Percentiles rank a stretch among this genome's conserved stretches.
Evolutionary conservation across 2,888 invertebrate genomes (phyloP).

Genomic region (Himalopsyche japonica): DNA sequence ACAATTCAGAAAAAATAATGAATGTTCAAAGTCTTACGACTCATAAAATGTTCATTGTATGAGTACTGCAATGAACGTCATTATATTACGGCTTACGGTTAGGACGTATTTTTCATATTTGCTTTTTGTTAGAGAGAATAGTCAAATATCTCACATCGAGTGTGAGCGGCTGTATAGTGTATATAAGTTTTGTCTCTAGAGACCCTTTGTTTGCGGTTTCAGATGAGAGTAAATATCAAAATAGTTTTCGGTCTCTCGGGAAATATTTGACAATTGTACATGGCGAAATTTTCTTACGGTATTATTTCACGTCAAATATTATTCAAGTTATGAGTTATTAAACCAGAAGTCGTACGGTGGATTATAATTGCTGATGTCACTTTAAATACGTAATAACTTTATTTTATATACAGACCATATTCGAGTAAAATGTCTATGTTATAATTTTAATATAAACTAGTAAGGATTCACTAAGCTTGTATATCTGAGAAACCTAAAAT

Average conservation of each 20-base stretch:
- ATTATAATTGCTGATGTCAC: background rate
- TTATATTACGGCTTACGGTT: background rate
- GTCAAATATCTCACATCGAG: background rate
- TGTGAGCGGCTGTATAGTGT: background rate
- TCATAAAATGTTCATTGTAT: background rate
- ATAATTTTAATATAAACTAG: background rate
- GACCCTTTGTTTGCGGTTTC: slow-evolving; percentile 2
- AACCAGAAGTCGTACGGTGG: background rate
- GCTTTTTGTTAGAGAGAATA: background rate
- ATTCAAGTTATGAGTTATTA: background rate
- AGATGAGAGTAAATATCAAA: slow-evolving; percentile 6
- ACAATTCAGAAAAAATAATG: no score
- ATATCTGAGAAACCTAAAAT: background rate
- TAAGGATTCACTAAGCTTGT: background rate
- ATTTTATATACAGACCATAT: background rate
- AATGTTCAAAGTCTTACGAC: background rate
- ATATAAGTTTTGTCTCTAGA: background rate
- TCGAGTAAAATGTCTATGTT: background rate
- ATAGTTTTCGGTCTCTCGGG: background rate
- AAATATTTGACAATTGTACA: background rate
- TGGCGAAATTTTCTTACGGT: background rate
- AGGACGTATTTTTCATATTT: background rate
- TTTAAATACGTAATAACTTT: background rate
- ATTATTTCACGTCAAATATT: background rate
- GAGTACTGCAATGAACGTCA: background rate